These are phyloP conservation scores for Diogma glabrata DNA, from an alignment of 2,888 invertebrate species.

Conservation along the genomic window DNA sequence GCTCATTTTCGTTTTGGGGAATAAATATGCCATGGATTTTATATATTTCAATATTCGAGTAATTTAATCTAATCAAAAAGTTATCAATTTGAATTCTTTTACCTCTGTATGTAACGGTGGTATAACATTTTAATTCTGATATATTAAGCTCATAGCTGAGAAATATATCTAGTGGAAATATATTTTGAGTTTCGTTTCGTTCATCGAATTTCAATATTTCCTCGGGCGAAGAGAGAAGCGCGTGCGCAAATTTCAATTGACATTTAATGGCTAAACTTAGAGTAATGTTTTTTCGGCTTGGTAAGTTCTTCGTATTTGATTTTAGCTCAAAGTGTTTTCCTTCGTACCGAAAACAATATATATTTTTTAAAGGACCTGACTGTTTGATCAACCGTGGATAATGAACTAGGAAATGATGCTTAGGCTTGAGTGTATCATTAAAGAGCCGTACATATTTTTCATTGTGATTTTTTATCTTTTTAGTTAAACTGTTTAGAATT, in stretches of 20 bases:
- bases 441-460: neutral
- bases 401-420: neutral
- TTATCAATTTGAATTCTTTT: neutral
- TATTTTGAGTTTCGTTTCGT: neutral
- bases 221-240: neutral
- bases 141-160: neutral
- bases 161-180: neutral
- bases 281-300: slow-evolving; percentile 1
- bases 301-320: neutral
- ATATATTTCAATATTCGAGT: neutral
- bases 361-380: neutral
- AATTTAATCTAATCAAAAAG: neutral
- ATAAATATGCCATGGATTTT: neutral
- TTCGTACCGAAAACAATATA: neutral
- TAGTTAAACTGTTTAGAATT: too few relatives aligned
- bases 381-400: neutral
- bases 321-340: neutral
- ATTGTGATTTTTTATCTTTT: neutral
- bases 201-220: neutral
- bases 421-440: neutral
- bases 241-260: neutral
- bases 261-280: neutral
- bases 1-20: neutral
- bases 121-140: neutral
- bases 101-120: neutral